A percentile compares a stretch with the other conserved stretches of the same genome.
These are phyloP conservation scores for Drosophila subsilvestris DNA, from an alignment of 2,888 invertebrate species.

Conservation along the genomic window DNA sequence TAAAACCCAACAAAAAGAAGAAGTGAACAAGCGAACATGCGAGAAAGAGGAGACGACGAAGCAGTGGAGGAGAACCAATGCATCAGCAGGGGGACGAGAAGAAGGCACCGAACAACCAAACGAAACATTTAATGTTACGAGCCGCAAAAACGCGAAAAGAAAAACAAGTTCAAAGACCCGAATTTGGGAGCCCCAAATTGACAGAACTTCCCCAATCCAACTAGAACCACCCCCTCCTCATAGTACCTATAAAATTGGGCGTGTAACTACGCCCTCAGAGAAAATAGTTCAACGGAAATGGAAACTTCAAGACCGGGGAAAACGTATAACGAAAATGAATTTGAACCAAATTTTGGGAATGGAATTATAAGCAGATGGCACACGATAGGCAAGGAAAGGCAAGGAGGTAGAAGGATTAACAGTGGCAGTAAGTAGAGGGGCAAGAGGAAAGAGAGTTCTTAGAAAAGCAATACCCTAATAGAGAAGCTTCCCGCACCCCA, in stretches of 20 bases:
- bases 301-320: constrained; percentile 53
- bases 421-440: too few relatives aligned
- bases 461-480: constrained; percentile 1
- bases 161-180: constrained; percentile 66
- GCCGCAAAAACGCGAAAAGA: constrained; percentile 65
- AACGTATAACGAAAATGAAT: neutral
- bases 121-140: constrained; percentile 58
- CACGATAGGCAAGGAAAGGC: constrained; percentile 7
- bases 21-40: constrained; percentile 8
- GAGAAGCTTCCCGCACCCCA: neutral
- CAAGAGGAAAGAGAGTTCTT: neutral
- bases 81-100: neutral
- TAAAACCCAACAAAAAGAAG: constrained; percentile 38
- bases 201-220: constrained; percentile 31
- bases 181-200: constrained; percentile 21
- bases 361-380: constrained; percentile 58
- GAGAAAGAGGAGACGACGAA: constrained; percentile 1
- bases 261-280: constrained; percentile 27
- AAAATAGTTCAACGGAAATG: constrained; percentile 71
- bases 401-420: constrained; percentile 1
- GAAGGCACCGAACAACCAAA: constrained; percentile 7
- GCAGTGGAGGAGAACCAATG: neutral
- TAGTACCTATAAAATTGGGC: constrained; percentile 32
- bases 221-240: neutral
- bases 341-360: constrained; percentile 30